A percentile compares a stretch with the other conserved stretches of the same genome.
Conservation (phyloP, 2,113 vertebrate genomes). For the Amazona vittata region DNA sequence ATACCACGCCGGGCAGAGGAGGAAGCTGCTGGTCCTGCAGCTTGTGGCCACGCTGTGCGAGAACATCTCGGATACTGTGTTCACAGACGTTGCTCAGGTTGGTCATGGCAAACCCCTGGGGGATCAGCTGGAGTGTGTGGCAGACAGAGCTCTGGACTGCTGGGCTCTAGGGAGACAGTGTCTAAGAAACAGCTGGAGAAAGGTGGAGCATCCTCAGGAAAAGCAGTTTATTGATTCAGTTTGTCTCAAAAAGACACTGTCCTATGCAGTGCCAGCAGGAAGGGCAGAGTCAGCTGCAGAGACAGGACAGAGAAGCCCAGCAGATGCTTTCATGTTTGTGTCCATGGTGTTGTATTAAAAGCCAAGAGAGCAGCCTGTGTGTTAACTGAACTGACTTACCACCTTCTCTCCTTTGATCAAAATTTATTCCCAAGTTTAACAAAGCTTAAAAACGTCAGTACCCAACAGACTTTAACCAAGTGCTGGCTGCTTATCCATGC, state of each 20-base stretch:
- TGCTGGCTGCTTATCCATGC: background rate
- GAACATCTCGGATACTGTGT: slow-evolving; percentile 80
- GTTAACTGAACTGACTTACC: background rate
- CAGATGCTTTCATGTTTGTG: accelerated
- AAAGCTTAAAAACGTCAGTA: background rate
- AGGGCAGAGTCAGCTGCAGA: background rate
- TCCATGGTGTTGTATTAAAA: background rate
- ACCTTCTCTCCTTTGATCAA: background rate
- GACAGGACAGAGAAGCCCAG: background rate
- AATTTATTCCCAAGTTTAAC: background rate
- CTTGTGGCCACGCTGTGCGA: slow-evolving; percentile 85
- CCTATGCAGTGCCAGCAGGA: background rate
- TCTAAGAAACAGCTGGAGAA: background rate
- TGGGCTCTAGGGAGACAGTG: background rate
- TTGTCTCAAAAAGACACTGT: background rate
- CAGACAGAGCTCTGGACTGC: background rate
- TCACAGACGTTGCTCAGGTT: slow-evolving; percentile 87
- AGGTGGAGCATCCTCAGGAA: background rate
- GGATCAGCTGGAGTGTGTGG: accelerated
- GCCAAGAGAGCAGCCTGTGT: background rate
- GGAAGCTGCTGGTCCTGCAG: slow-evolving; percentile 84
- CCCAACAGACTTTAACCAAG: background rate
- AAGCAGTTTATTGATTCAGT: background rate
- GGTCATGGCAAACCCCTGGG: background rate
- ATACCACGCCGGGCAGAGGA: slow-evolving; percentile 46